Conservation (phyloP, 1,140 invertebrate genomes). For the Aphelinus atriplicis region DNA sequence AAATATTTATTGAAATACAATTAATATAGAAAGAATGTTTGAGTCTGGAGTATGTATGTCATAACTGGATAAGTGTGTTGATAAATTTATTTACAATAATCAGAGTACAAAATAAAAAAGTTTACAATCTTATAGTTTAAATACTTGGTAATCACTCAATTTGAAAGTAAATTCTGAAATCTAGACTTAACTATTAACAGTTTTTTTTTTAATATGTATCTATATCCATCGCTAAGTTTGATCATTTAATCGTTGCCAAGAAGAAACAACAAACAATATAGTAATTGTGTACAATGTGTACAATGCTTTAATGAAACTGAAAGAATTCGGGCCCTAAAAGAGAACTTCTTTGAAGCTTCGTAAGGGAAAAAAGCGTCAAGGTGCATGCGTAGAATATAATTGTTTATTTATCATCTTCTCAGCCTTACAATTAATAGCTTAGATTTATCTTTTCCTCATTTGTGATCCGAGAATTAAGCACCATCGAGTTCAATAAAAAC, state of each 20-base stretch:
- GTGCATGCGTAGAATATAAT: slow-evolving; percentile 41
- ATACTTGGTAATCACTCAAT: neutral
- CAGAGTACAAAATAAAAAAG: slow-evolving; percentile 35
- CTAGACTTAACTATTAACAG: too few species aligned
- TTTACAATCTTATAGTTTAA: slow-evolving; percentile 23
- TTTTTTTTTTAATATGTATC: neutral
- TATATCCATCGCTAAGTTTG: neutral
- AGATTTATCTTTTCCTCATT: slow-evolving; percentile 17
- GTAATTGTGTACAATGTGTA: neutral
- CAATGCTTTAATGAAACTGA: too few species aligned
- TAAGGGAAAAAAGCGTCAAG: slow-evolving; percentile 12
- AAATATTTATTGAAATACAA: neutral
- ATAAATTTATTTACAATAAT: slow-evolving; percentile 32
- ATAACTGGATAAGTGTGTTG: slow-evolving; percentile 3
- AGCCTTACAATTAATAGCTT: slow-evolving; percentile 35
- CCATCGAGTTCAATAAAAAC: slow-evolving; percentile 42
- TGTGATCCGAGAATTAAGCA: slow-evolving; percentile 40
- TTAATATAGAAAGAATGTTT: neutral
- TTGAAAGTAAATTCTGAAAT: too few species aligned
- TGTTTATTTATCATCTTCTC: slow-evolving; percentile 39
- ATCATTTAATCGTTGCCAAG: neutral
- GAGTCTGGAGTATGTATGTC: neutral
- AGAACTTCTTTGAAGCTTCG: slow-evolving; percentile 13
- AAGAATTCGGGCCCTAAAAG: neutral
- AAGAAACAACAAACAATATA: slow-evolving; percentile 2